Evolutionary conservation across 2,113 vertebrate species (phyloP), one percentile per base, ranked within the genome.

Genomic region (mouse (Mus musculus)): DNA sequence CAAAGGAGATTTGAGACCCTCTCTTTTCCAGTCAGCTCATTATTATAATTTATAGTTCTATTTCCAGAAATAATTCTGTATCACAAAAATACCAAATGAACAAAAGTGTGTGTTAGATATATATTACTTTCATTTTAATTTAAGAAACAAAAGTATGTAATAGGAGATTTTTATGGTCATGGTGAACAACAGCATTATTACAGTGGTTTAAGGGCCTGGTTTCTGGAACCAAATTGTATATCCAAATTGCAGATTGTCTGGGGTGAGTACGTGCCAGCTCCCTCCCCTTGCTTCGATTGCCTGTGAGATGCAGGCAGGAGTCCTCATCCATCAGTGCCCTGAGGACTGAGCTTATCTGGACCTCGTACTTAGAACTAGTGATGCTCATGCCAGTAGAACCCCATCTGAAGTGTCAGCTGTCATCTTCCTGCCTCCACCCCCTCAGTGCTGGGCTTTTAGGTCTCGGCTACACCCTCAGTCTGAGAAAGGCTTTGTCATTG

Each of bases 11-110:
- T 80, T 59, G 49, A 94, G 65, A 22, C 52, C 67, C 16, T 54
- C 22, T 69, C 54, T 54, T 76, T 78, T 26, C 42, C 19, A 49
- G 7, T 71, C 91, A 59, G 36, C 39, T 22, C 6, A n/a, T 59
- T 78, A 78, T 72, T 95, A 81, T 91, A 73, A 91, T 73, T 91
- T 80, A 59, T 39, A 24, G n/a, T 92, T 33, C n/a, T 76, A 39
- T 93, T 92, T 71, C 73, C 89, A 36, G 39, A 54, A 94, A 92
- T 61, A 94, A 89, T 52, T 24, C 59, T 93, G 10, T 93, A 49
- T 46, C 33, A 84, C 54, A 88, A 75, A 67, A 86, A 87, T 96
- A 77, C 80, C 24, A 96, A 92, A 71, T 90, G 24, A 39, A 30
- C 87, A 63, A 65, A 86, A 65, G 59, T 61, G 30, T 90, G 46